Evolutionary conservation across 2,113 vertebrate species (phyloP), one percentile per base, ranked within the genome.

Genomic region (Halcyon senegalensis): DNA sequence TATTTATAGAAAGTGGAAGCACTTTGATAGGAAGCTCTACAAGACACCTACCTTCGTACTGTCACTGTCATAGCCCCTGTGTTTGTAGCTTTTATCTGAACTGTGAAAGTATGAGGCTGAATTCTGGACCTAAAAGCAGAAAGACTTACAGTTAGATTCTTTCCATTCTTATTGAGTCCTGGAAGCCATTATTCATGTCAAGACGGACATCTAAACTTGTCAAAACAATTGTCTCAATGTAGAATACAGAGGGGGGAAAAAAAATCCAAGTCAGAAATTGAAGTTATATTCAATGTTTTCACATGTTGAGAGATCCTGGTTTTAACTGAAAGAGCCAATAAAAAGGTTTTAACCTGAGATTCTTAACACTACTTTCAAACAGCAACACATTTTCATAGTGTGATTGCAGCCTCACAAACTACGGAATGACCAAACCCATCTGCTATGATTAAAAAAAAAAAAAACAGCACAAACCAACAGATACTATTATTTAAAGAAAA

Each of bases 1-100:
- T 93, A 96, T 95, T 96, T 70, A 94, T 27, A 62, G 83, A 64
- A 85, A 72, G 35, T 84, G 25, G 60, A 93, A 87, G 27, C 11
- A 67, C 11, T 92, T 95, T 76, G 78, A 3, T 18, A 82, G 23
- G 59, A 83, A 87, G 30, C 55, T 95, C 56, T 78, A 76, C 70
- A 76, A 87, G 39, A 60, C 86, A 84, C 56, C 83, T 90, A 20
- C 51, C 25, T 67, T 56, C 23, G 7, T 27, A 41, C 5, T 30
- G 55, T 44, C 75, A 58, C 31, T 58, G 44, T 55, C 76, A 74
- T 27, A 86, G 37, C 13, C 17, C 4, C 20, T 50, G 6, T 1
- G 28, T 64, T 83, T 79, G 14, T 2, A 0, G 9, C 12, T 56
- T 11, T 76, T 73, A 11, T 39, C 35, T 85, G 53, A 31, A 44